Evolutionary conservation across 2,113 vertebrate genomes (phyloP), one percentile per base, ranked within the genome.

Genomic region (Ranitomeya variabilis): DNA sequence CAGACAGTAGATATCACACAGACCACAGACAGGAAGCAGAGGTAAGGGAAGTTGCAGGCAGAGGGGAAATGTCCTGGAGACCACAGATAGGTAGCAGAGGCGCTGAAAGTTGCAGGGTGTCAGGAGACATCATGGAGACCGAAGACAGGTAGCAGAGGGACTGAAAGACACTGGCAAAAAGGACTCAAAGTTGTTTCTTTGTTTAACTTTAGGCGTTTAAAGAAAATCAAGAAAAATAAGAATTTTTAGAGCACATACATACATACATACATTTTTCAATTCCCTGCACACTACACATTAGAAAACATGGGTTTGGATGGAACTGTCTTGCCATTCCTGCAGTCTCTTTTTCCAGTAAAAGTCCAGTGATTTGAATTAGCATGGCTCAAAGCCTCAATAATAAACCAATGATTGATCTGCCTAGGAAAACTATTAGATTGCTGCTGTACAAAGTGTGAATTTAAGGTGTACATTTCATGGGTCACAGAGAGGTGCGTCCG

Each of bases 391-490:
- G 59, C 80, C 45, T 45, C 57, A 45, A 82, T 82, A 62, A 82
- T 60, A 82, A 19, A 82, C 23, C 18, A 62, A 57, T 64, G 80
- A 82, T 82, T 82, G 80, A 82, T 57, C 59, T 31, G 80, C 37
- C 59, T 64, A 82, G 31, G 80, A 82, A 60, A 82, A 82, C 80
- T 45, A 82, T 45, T 37, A 19, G 23, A 9, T 18, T 60, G 55
- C 80, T 7, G 80, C 14, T 19, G 80, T 62, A 62, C 57, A 62
- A 60, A 15, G 59, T 37, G 57, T 81, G 80, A 82, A 62, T 62
- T 62, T 31, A 82, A 82, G 80, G 59, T 82, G 80, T 82, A 82
- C 59, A 62, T 82, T 82, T 82, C 80, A 82, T 12, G 26, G 80
- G 80, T 82, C 80, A 82, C 57, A 21, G 31, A 82, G 18, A 62